phyloP scores from a whole-genome alignment of 2,888 invertebrate genomes.

The Masnerella sp. region DNA sequence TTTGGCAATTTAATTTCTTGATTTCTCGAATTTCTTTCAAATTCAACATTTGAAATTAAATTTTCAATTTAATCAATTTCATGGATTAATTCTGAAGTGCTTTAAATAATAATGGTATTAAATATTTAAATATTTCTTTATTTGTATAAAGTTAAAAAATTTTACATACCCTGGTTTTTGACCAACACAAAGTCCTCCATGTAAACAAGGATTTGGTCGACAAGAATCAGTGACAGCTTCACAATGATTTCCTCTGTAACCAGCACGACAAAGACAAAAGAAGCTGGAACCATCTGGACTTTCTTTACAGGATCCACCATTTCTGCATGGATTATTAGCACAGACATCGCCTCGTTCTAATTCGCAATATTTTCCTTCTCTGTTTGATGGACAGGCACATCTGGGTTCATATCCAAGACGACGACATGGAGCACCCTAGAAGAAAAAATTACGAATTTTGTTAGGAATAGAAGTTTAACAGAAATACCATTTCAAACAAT shows the following conservation, averaged over 20 bases:
- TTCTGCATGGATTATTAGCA: conserved; percentile 90
- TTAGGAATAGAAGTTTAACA: background rate
- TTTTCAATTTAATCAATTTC: conserved; percentile 4
- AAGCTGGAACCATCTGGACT: conserved; percentile 92
- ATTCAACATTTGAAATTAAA: no score
- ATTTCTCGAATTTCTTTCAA: no score
- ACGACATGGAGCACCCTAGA: conserved; percentile 88
- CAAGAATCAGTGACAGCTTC: conserved; percentile 94
- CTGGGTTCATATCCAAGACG: conserved; percentile 90
- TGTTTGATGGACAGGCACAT: conserved; percentile 87
- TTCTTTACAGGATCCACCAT: conserved; percentile 94
- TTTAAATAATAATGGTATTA: no score
- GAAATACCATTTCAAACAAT: no score
- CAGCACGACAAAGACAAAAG: conserved; percentile 94
- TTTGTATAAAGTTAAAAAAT: background rate
- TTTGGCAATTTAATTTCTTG: no score
- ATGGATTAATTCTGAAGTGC: no score
- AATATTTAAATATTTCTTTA: background rate
- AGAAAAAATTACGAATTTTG: background rate
- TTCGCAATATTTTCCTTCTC: conserved; percentile 91
- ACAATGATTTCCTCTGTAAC: conserved; percentile 94
- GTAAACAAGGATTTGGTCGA: conserved; percentile 93
- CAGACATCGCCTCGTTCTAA: conserved; percentile 90
- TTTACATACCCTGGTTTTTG: conserved; percentile 88
- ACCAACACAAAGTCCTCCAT: conserved; percentile 92